These are phyloP conservation scores for Crotalus helleri DNA, from an alignment of 2,113 vertebrate species.

Conservation along the genomic window DNA sequence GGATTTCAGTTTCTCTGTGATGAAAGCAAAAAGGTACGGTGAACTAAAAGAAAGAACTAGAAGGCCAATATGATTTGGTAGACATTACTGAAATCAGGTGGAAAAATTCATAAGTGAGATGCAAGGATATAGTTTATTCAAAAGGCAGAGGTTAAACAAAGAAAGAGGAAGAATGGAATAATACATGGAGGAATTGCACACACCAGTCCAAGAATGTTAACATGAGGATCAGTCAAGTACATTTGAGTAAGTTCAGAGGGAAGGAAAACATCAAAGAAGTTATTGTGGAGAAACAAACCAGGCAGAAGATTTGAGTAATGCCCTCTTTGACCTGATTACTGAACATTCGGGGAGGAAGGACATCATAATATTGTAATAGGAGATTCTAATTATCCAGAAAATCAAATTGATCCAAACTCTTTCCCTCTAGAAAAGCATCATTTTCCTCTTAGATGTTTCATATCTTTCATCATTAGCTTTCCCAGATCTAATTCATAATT, in stretches of 20 bases:
- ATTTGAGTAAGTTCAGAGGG: neutral
- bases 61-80: neutral
- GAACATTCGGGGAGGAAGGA: neutral
- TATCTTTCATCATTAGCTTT: constrained; percentile 11
- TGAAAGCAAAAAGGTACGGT: neutral
- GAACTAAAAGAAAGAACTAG: neutral
- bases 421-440: neutral
- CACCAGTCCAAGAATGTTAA: neutral
- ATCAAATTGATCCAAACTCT: neutral
- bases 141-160: neutral
- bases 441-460: neutral
- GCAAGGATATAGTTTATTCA: neutral
- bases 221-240: neutral
- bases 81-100: neutral
- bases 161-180: neutral
- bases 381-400: neutral
- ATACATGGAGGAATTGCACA: neutral
- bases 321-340: neutral
- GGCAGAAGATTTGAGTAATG: neutral
- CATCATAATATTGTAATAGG: neutral
- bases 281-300: neutral
- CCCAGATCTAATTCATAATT: neutral
- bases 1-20: neutral
- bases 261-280: neutral
- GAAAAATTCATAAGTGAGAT: neutral